phyloP scores from a whole-genome alignment of 2,797 vertebrate genomes.

The Bufotes viridis region DNA sequence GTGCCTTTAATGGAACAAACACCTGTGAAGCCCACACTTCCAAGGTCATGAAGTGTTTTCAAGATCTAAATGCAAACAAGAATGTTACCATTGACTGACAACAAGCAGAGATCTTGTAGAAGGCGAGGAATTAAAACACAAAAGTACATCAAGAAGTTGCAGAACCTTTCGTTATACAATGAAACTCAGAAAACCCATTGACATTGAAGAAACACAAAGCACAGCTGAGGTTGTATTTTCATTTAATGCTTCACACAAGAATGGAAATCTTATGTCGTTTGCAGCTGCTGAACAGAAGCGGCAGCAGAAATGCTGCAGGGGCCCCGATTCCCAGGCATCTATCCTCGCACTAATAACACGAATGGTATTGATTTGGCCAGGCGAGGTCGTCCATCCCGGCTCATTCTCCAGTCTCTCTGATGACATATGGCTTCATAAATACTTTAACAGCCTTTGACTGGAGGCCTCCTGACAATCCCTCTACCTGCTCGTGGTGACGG shows the following conservation, averaged over 20 bases:
- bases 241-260: neutral
- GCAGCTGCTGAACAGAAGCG: neutral
- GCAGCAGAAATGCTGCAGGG: neutral
- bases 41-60: neutral
- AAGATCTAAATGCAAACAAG: neutral
- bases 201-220: neutral
- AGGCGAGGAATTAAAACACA: neutral
- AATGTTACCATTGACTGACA: neutral
- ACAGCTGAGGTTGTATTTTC: no score
- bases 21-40: no score
- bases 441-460: slow-evolving; percentile 27
- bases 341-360: neutral
- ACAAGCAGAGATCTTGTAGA: neutral
- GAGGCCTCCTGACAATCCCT: neutral
- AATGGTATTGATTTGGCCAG: neutral
- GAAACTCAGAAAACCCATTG: neutral
- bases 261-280: neutral
- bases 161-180: neutral
- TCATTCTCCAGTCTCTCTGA: slow-evolving; percentile 36
- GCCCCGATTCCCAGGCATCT: neutral
- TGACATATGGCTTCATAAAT: slow-evolving; percentile 36
- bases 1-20: no score
- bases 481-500: slow-evolving; percentile 10
- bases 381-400: neutral
- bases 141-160: neutral